Base-by-base conservation (phyloP, 2,888 invertebrate genomes). In the Euplexia lucipara region DNA sequence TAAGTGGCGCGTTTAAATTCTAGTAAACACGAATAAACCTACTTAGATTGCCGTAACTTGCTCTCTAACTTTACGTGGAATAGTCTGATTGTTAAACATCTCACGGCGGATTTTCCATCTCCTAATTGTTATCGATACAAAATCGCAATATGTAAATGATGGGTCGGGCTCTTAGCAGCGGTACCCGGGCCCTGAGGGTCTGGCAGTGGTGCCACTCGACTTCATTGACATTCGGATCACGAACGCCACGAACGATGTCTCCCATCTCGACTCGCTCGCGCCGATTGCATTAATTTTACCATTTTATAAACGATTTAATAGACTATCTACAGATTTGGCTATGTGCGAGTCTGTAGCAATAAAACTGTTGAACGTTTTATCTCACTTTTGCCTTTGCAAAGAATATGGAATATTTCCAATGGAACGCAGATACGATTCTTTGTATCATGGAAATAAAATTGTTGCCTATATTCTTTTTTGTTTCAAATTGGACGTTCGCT, bases 201-300 rank as follows among this genome's bases (percentile, higher is more conserved):
- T 82, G 77, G 83, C 82, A 80, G 82, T 86, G 86, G 86, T 84
- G 85, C 84, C 82, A 83, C 86, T 89, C 82, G 81, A 81, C 86
- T 88, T 91, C 90, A 91, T 92, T 89, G 85, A 89, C 91, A 95
- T 95, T 92, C 95, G 85, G 83, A 87, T 89, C 95, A 95, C 95
- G 95, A 91, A 84, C 91, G 88, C 86, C 86, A 87, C 89, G 88
- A 93, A 94, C 93, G 93, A 92, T 92, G 95, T 92, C 92, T 86
- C 89, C 93, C 94, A 92, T 94, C 91, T 91, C 92, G 86, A 90
- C 90, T 90, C 90, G 86, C 93, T 92, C 86, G 86, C 90, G 88
- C 90, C 92, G 92, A 94, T 94, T 93, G 93, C 94, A 94, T 95
- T 95, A 94, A 94, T 94, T 94, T 92, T 89, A 89, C 92, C 92